Evolutionary conservation across 2,888 invertebrate species (phyloP).

Genomic region (Rhodophaea formosa): DNA sequence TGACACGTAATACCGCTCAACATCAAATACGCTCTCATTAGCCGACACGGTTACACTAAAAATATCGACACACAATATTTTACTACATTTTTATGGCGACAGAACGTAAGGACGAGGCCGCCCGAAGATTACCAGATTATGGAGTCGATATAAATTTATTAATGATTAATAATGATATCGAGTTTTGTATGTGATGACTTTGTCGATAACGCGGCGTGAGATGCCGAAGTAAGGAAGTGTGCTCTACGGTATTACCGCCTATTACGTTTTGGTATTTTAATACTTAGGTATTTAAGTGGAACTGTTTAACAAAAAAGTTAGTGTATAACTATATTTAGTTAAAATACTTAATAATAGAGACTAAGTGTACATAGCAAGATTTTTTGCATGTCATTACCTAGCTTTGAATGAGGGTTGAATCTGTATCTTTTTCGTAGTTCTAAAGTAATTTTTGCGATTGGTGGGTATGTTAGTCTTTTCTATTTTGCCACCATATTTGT

Average conservation of each 20-base stretch:
- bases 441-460: too few species aligned
- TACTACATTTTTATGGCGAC: slow-evolving; percentile 56
- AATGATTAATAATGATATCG: slow-evolving; percentile 74
- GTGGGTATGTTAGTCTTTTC: too few species aligned
- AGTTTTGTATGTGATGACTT: slow-evolving; percentile 48
- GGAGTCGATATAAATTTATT: slow-evolving; percentile 71
- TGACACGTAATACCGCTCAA: slow-evolving; percentile 2
- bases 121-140: slow-evolving; percentile 66
- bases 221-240: not conserved
- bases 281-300: too few species aligned
- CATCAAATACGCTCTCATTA: slow-evolving; percentile 23
- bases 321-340: too few species aligned
- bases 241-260: not conserved
- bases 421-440: too few species aligned
- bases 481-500: too few species aligned
- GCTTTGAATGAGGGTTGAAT: too few species aligned
- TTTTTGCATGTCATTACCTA: too few species aligned
- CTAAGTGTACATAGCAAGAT: too few species aligned
- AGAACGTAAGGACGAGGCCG: slow-evolving; percentile 51
- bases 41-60: slow-evolving; percentile 22
- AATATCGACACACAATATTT: slow-evolving; percentile 59
- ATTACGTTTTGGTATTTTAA: not conserved
- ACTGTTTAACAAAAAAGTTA: too few species aligned
- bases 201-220: slow-evolving; percentile 13
- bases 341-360: too few species aligned